Conservation (phyloP, 2,888 invertebrate genomes). For the Perdita meconis region DNA sequence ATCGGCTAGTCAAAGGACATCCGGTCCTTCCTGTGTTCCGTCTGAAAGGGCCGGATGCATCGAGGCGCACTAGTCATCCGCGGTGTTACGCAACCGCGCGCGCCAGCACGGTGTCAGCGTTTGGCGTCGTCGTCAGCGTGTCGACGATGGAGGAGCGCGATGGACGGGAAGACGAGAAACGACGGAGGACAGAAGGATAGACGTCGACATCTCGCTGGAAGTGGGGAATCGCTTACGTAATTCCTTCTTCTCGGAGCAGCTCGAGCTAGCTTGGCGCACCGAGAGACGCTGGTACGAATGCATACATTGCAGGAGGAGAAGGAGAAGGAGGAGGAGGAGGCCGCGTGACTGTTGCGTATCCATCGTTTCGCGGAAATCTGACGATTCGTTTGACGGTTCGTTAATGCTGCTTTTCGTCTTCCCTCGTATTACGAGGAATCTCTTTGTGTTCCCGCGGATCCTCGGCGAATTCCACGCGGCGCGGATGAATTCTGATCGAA, state of each 20-base stretch:
- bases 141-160: conserved; percentile 46
- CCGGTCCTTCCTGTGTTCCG: conserved; percentile 64
- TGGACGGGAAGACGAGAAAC: conserved; percentile 45
- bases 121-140: conserved; percentile 27
- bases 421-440: background rate
- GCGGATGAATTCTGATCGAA: conserved; percentile 32
- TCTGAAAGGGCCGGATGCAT: conserved; percentile 69
- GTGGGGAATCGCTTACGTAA: conserved; percentile 69
- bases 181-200: conserved; percentile 60
- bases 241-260: conserved; percentile 63
- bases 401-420: conserved; percentile 49
- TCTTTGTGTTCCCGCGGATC: background rate
- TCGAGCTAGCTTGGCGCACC: conserved; percentile 12
- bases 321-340: conserved; percentile 41
- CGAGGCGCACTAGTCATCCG: conserved; percentile 47
- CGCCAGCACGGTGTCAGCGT: conserved; percentile 40
- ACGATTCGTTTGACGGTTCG: conserved; percentile 53
- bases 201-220: conserved; percentile 45
- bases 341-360: conserved; percentile 63
- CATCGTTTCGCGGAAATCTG: conserved; percentile 67
- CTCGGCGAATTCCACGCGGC: conserved; percentile 13
- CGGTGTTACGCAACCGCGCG: conserved; percentile 65
- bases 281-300: conserved; percentile 16
- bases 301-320: conserved; percentile 23
- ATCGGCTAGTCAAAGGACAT: conserved; percentile 65